Conservation (phyloP, 2,113 vertebrate species). For the Oceanites oceanicus region DNA sequence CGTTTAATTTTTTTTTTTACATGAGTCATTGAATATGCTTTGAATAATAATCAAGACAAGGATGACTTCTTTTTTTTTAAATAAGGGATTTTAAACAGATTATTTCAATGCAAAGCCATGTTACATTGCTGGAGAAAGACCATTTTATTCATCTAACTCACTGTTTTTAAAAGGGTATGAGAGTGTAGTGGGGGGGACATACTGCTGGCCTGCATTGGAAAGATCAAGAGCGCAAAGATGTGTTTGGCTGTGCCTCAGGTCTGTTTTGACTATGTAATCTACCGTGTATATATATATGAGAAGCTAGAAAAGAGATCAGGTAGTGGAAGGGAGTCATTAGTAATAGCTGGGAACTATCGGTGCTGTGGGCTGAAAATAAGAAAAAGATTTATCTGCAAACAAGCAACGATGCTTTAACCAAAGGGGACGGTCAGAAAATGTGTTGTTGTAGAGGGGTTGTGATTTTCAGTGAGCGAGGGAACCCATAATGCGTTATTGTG, state of each 20-base stretch:
- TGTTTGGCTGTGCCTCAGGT: background rate
- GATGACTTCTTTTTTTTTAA: background rate
- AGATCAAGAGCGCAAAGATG: background rate
- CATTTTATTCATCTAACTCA: background rate
- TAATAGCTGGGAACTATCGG: background rate
- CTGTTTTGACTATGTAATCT: background rate
- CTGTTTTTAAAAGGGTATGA: background rate
- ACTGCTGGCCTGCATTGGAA: background rate
- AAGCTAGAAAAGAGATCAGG: background rate
- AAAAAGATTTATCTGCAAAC: background rate
- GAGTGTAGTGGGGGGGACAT: background rate
- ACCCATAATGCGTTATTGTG: too few species aligned
- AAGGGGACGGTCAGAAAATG: background rate
- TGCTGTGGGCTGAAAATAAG: background rate
- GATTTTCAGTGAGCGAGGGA: background rate
- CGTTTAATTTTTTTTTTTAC: background rate
- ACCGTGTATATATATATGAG: accelerated
- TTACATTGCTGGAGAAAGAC: background rate
- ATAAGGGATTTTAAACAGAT: background rate
- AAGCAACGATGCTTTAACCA: background rate
- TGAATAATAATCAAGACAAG: background rate
- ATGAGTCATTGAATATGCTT: background rate
- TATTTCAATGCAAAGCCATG: background rate
- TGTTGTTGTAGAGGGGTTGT: background rate
- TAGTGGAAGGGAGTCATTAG: background rate